Percentiles rank a stretch among this genome's conserved stretches.
phyloP scores from a whole-genome alignment of 2,888 invertebrate genomes.

The Sarcophaga rosellei region DNA sequence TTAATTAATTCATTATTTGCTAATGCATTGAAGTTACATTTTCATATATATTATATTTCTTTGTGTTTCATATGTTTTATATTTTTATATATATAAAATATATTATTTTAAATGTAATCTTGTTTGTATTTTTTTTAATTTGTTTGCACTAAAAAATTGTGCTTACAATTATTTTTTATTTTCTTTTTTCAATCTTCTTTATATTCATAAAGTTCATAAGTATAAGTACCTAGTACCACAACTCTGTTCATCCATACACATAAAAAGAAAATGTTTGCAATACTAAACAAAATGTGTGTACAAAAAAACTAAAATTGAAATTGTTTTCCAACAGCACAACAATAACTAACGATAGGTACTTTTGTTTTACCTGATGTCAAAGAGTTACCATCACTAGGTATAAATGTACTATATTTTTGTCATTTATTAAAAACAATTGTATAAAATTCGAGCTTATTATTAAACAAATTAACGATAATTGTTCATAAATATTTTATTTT shows the following conservation, averaged over 20 bases:
- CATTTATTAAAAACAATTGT: conserved; percentile 18
- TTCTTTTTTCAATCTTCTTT: conserved; percentile 5
- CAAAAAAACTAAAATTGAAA: no score
- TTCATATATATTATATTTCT: conserved; percentile 29
- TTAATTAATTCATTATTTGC: neutral
- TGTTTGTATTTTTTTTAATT: conserved; percentile 21
- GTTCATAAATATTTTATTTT: conserved; percentile 19
- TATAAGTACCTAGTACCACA: no score
- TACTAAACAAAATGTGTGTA: no score
- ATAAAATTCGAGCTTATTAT: conserved; percentile 63
- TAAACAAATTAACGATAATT: conserved; percentile 45
- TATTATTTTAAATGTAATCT: neutral
- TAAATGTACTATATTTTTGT: neutral
- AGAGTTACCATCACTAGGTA: neutral
- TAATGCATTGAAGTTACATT: conserved; percentile 33
- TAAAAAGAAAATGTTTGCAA: no score
- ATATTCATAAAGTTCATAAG: no score
- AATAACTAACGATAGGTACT: no score
- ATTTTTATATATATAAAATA: no score
- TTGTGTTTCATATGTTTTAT: conserved; percentile 16
- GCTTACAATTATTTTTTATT: conserved; percentile 24
- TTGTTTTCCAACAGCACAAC: no score
- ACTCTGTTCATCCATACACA: no score
- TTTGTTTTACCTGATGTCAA: neutral
- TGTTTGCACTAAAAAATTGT: conserved; percentile 20